Evolutionary conservation across 2,888 invertebrate species (phyloP).

Genomic region (Nycteola revayana): DNA sequence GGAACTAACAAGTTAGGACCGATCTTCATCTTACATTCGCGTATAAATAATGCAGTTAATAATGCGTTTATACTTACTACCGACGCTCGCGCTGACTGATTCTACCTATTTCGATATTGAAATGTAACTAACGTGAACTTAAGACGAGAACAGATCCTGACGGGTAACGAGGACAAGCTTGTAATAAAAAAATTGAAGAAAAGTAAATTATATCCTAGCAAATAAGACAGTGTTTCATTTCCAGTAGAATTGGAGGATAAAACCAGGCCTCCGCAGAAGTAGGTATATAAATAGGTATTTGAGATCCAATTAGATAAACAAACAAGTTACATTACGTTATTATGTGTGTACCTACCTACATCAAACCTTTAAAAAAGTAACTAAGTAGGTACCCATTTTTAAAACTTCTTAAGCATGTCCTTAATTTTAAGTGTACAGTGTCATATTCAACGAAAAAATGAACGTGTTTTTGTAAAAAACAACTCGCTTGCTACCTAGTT

Average conservation of each 20-base stretch:
- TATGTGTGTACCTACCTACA: conserved; percentile 11
- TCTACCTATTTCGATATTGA: conserved; percentile 10
- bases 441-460: conserved; percentile 8
- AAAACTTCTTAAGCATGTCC: conserved; percentile 7
- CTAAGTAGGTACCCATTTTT: conserved; percentile 10
- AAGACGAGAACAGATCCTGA: conserved; percentile 8
- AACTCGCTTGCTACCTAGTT: conserved; percentile 9
- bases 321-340: conserved; percentile 9
- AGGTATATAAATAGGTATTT: conserved; percentile 9
- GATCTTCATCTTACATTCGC: conserved; percentile 12
- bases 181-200: conserved; percentile 8
- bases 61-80: conserved; percentile 9
- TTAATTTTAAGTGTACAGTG: conserved; percentile 9
- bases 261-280: conserved; percentile 11
- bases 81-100: conserved; percentile 10
- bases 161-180: conserved; percentile 8
- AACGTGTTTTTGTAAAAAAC: conserved; percentile 7
- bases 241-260: conserved; percentile 12
- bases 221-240: conserved; percentile 8
- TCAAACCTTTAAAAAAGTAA: conserved; percentile 11
- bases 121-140: conserved; percentile 9
- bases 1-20: conserved; percentile 12
- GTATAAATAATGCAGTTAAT: conserved; percentile 11
- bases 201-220: conserved; percentile 7
- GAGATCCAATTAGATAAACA: conserved; percentile 7